phyloP scores from a whole-genome alignment of 2,888 invertebrate species.

The Marasmarcha lunaedactyla region DNA sequence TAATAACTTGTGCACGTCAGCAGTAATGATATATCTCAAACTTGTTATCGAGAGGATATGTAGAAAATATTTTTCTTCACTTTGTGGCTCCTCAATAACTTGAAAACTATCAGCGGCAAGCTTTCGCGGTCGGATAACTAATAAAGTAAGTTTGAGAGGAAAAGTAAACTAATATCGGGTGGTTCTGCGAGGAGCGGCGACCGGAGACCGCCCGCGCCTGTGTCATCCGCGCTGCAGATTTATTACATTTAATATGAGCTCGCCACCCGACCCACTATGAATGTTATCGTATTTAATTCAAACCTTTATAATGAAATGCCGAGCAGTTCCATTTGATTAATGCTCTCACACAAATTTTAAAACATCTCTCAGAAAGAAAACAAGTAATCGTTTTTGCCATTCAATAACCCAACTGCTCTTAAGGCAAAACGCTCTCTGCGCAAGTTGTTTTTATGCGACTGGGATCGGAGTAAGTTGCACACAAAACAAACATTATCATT shows the following conservation, averaged over 20 bases:
- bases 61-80: slow-evolving; percentile 7
- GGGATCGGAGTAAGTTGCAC: slow-evolving; percentile 14
- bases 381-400: too few relatives aligned
- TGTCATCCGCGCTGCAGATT: slow-evolving; percentile 47
- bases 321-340: slow-evolving; percentile 16
- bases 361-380: too few relatives aligned
- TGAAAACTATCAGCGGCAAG: slow-evolving; percentile 53
- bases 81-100: slow-evolving; percentile 55
- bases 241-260: slow-evolving; percentile 61
- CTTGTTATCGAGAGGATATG: background rate
- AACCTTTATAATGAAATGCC: slow-evolving; percentile 16
- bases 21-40: too few relatives aligned
- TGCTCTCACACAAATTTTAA: too few relatives aligned
- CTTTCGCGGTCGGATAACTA: slow-evolving; percentile 56
- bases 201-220: slow-evolving; percentile 23
- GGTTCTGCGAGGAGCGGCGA: slow-evolving; percentile 40
- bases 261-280: slow-evolving; percentile 30
- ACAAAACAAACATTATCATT: slow-evolving; percentile 52
- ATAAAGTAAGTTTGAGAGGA: slow-evolving; percentile 67
- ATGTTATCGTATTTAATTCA: slow-evolving; percentile 29
- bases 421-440: too few relatives aligned
- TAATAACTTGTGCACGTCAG: too few relatives aligned
- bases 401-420: too few relatives aligned
- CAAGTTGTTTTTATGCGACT: too few relatives aligned
- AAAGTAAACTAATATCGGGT: slow-evolving; percentile 71